phyloP scores from a whole-genome alignment of 2,888 invertebrate species.

The Drosophila antonietae region DNA sequence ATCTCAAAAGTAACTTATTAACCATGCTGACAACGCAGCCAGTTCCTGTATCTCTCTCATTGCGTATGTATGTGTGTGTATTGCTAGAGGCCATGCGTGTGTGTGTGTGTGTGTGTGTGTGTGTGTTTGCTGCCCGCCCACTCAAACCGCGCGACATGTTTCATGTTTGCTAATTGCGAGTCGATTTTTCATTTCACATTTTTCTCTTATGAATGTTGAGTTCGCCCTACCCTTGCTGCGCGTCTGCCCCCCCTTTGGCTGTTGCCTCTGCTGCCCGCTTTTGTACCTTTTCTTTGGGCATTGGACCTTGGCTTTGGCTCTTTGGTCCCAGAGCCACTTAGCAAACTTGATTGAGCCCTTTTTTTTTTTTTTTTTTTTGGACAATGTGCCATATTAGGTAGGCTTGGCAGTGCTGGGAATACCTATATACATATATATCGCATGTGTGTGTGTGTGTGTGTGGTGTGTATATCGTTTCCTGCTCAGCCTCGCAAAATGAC shows the following conservation, averaged over 20 bases:
- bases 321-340: slow-evolving; percentile 53
- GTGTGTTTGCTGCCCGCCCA: slow-evolving; percentile 23
- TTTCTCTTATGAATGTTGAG: slow-evolving; percentile 55
- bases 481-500: slow-evolving; percentile 16
- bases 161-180: slow-evolving; percentile 81
- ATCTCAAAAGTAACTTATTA: slow-evolving; percentile 80
- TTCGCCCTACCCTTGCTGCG: background rate
- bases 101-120: slow-evolving; percentile 17
- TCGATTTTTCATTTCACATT: slow-evolving; percentile 80
- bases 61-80: slow-evolving; percentile 7
- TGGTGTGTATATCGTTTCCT: background rate
- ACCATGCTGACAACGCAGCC: slow-evolving; percentile 78
- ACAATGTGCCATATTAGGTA: slow-evolving; percentile 4
- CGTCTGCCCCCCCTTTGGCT: background rate
- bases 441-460: background rate
- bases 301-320: slow-evolving; percentile 12
- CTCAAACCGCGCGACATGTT: slow-evolving; percentile 59
- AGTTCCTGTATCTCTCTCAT: slow-evolving; percentile 57
- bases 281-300: slow-evolving; percentile 3
- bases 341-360: slow-evolving; percentile 67
- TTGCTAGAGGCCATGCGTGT: background rate
- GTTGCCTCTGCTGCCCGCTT: background rate
- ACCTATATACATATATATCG: background rate
- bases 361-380: slow-evolving; percentile 10
- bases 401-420: slow-evolving; percentile 2